A percentile compares a stretch with the other conserved stretches of the same genome.
phyloP scores from a whole-genome alignment of 2,888 invertebrate species.

The Rhogogaster chlorosoma region DNA sequence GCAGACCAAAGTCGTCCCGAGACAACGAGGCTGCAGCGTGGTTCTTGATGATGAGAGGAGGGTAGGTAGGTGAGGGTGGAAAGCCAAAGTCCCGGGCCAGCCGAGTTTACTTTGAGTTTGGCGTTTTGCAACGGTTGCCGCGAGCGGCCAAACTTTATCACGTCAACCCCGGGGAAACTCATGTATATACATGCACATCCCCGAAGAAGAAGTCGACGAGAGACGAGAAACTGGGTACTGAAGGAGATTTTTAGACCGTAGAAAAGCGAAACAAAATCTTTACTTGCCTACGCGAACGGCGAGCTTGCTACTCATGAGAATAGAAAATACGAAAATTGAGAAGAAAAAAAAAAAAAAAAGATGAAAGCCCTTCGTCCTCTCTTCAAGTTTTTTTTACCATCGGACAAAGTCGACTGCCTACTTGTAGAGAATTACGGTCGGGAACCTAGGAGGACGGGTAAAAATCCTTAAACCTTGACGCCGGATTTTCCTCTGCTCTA shows the following conservation, averaged over 20 bases:
- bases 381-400: constrained; percentile 15
- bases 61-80: constrained; percentile 32
- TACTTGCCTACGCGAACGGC: constrained; percentile 13
- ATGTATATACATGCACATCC: neutral
- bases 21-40: constrained; percentile 38
- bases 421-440: constrained; percentile 19
- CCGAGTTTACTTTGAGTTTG: constrained; percentile 48
- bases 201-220: neutral
- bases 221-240: neutral
- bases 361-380: neutral
- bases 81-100: constrained; percentile 41
- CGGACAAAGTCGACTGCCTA: constrained; percentile 19
- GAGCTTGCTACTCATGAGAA: neutral
- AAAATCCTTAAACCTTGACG: constrained; percentile 31
- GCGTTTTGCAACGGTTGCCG: constrained; percentile 47
- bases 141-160: constrained; percentile 46
- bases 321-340: neutral
- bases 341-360: neutral
- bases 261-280: constrained; percentile 33
- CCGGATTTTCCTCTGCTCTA: constrained; percentile 8
- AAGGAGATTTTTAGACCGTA: constrained; percentile 7
- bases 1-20: constrained; percentile 11
- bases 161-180: constrained; percentile 36
- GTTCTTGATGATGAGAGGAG: neutral
- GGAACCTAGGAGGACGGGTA: neutral